Evolutionary conservation across 2,113 vertebrate genomes (phyloP), one percentile per base, ranked within the genome.

Genomic region (Cinclus mexicanus): DNA sequence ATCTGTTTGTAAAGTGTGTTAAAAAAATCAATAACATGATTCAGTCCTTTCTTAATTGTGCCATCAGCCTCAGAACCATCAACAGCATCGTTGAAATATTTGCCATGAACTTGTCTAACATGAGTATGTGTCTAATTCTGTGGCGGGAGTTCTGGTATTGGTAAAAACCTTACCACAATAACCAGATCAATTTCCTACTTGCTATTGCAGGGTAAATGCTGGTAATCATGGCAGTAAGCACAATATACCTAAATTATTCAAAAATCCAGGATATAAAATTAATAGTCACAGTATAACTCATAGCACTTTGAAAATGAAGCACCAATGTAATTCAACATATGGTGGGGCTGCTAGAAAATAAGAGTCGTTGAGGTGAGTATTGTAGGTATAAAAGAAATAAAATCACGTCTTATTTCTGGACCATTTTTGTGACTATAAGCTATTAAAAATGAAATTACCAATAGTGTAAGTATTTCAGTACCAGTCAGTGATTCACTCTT

Each of bases 1-100:
- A 94, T 98, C 98, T 98, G 94, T 96, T 96, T 77, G 60, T 93
- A 67, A 68, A 37, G 52, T 41, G 25, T 53, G 96, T 97, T 97
- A 97, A 97, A 95, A 69, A 86, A 78, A 47, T 23, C 44, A 89
- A 1, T 61, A 57, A 50, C 22, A 8, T 41, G 33, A 74, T 94
- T 85, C 59, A 77, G n/a, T 77, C 60, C 53, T 86, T 83, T 42
- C 60, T 84, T 64, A 80, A 47, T 60, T 72, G 31, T 82, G 39
- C 35, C 39, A 31, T 65, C 41, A 84, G 41, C 33, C 63, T 90
- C 44, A 77, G 84, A 87, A 41, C 52, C 35, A 74, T 37, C 35
- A 50, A 14, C 4, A 83, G 18, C 42, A 23, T 41, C 81, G 64
- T 1, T 2, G 3, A 74, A 80, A 42, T 83, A 42, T 25, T 92